Base-by-base conservation (phyloP, 2,113 vertebrate genomes). In the Dissostichus mawsoni region DNA sequence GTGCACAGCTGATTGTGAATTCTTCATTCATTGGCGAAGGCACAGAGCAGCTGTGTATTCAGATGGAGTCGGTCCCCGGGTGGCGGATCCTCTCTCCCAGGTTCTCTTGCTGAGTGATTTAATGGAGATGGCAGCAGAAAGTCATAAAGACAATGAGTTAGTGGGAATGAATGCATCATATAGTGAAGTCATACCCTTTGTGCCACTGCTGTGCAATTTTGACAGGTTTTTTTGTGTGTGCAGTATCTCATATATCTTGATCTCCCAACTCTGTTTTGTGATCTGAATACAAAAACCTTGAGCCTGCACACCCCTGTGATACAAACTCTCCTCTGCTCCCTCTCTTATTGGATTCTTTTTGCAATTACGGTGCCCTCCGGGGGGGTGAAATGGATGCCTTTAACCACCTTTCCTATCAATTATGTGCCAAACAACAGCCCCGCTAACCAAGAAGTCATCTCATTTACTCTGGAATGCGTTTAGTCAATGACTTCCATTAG, bases 371-470 rank as follows among this genome's bases (percentile, higher is more conserved):
- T 76, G 76, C 78, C 89, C 86, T 88, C 73, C 0, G 53, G 86
- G 70, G 0, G 23, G 80, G 44, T 61, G 75, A 71, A 79, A 75
- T 81, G 80, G 63, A 88, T 80, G 88, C 82, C 89, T 93, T 93
- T 94, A 93, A 92, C 90, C 87, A 92, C 86, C 88, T 92, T 78
- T 89, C 90, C 91, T 89, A 91, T 91, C 91, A 94, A 90, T 92
- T 93, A 90, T 86, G 84, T 67, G 71, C 79, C 88, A 88, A 93
- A 92, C 91, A 94, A 91, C 81, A 83, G 80, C 78, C 75, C 56
- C 78, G 51, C 78, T 87, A 92, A 92, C 84, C 90, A 93, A 90
- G 86, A 82, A 92, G 85, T 80, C 88, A 84, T 92, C 91, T 94
- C 78, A 92, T 95, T 95, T 93, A 84, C 89, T 84, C 51, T 70